Conservation (phyloP, 1,140 invertebrate species). For the Drosophila nigromelanica region DNA sequence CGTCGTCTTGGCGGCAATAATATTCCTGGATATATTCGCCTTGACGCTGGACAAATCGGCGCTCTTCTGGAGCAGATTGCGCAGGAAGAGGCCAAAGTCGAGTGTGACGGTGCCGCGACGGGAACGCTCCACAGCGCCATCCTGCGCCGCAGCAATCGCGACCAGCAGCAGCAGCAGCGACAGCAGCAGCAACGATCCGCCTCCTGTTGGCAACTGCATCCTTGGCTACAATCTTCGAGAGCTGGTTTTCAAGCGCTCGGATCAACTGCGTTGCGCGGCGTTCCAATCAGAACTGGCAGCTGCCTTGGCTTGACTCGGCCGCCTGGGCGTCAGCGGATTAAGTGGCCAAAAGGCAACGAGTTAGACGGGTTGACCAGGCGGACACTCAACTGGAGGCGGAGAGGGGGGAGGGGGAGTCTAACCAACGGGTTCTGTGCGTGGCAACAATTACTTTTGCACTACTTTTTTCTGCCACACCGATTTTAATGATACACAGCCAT, state of each 20-base stretch:
- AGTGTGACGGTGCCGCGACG: slow-evolving; percentile 57
- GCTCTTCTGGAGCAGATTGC: slow-evolving; percentile 66
- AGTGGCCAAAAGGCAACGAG: slow-evolving; percentile 64
- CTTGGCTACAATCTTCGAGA: too few relatives aligned
- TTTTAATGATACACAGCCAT: slow-evolving; percentile 12
- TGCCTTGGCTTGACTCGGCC: slow-evolving; percentile 60
- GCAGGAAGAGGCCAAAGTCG: slow-evolving; percentile 61
- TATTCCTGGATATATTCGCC: slow-evolving; percentile 34
- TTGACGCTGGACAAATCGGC: slow-evolving; percentile 63
- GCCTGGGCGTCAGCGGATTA: slow-evolving; percentile 60
- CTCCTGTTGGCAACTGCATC: slow-evolving; percentile 31
- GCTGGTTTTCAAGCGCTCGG: slow-evolving; percentile 5
- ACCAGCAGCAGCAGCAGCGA: slow-evolving; percentile 21
- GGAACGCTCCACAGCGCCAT: background rate
- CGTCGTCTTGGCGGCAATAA: slow-evolving; percentile 25
- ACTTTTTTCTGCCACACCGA: slow-evolving; percentile 54
- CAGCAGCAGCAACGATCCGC: slow-evolving; percentile 16
- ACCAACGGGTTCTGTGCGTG: slow-evolving; percentile 66
- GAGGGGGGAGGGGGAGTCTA: background rate
- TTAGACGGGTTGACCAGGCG: slow-evolving; percentile 64
- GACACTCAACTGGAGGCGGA: background rate
- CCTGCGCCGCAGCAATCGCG: background rate
- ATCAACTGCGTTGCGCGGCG: slow-evolving; percentile 51
- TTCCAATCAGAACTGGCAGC: slow-evolving; percentile 72
- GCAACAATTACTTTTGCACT: slow-evolving; percentile 80